Percentiles rank a stretch among this genome's conserved stretches.
These are phyloP conservation scores for Heliconius hortense DNA, from an alignment of 2,888 invertebrate genomes.

Conservation along the genomic window DNA sequence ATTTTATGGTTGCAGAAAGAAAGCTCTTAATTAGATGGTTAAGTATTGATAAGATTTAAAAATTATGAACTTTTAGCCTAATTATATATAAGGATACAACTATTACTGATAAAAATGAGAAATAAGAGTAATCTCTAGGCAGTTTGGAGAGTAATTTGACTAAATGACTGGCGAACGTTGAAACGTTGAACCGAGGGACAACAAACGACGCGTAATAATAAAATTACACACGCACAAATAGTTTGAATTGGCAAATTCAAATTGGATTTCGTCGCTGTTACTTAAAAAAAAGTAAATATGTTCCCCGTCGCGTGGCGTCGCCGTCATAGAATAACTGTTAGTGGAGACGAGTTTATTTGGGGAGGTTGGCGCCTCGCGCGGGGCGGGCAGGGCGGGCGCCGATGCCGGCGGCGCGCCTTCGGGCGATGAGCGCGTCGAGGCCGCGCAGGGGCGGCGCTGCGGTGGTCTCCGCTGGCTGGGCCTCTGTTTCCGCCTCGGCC, in stretches of 20 bases:
- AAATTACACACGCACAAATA: constrained; percentile 4
- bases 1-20: constrained; percentile 44
- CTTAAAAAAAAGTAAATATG: constrained; percentile 45
- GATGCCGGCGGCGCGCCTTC: constrained; percentile 82
- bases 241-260: constrained; percentile 4
- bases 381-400: constrained; percentile 64
- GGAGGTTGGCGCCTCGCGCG: constrained; percentile 56
- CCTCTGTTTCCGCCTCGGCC: constrained; percentile 63
- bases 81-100: constrained; percentile 44
- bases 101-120: constrained; percentile 47
- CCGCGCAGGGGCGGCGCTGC: constrained; percentile 83
- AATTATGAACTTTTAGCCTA: constrained; percentile 45
- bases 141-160: constrained; percentile 74
- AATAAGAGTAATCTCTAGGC: constrained; percentile 55
- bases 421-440: constrained; percentile 85
- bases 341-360: constrained; percentile 49
- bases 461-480: constrained; percentile 69
- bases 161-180: constrained; percentile 59
- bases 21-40: constrained; percentile 34
- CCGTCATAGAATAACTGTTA: constrained; percentile 23
- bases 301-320: neutral
- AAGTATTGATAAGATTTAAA: constrained; percentile 38
- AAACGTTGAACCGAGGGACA: constrained; percentile 34
- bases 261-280: constrained; percentile 2
- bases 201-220: neutral